Conservation (phyloP, 2,113 vertebrate genomes). For the Pristiophorus japonicus region DNA sequence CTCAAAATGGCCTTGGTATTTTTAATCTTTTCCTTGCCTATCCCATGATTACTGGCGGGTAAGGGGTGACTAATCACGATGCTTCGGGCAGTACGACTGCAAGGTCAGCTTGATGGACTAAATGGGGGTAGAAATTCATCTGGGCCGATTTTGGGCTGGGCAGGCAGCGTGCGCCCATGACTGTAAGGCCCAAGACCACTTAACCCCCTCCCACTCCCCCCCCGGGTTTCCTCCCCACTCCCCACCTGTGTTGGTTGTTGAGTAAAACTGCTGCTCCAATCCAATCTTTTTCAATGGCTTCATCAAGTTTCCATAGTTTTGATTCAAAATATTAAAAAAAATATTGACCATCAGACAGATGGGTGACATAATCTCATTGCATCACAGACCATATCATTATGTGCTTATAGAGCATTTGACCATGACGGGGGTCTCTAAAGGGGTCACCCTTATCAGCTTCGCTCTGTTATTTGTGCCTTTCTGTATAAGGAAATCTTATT, state of each 20-base stretch:
- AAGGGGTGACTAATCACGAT: not conserved
- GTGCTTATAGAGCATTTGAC: not conserved
- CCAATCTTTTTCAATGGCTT: not conserved
- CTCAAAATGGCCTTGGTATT: not conserved
- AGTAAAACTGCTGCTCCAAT: not conserved
- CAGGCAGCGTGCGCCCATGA: not conserved
- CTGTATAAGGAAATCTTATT: not conserved
- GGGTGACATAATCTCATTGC: not conserved
- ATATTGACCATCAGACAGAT: not conserved
- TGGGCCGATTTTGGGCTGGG: not conserved
- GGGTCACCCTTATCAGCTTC: not conserved
- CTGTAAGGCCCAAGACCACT: too few relatives aligned
- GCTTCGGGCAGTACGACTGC: not conserved
- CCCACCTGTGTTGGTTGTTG: not conserved
- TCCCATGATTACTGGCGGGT: not conserved
- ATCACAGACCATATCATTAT: not conserved
- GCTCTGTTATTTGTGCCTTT: not conserved
- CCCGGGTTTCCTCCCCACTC: not conserved
- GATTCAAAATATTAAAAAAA: not conserved
- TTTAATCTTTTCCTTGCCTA: not conserved
- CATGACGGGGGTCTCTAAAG: not conserved
- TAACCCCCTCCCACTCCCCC: not conserved
- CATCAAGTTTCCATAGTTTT: not conserved
- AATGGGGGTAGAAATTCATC: not conserved
- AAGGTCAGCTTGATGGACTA: not conserved